Evolutionary conservation across 2,797 vertebrate species (phyloP), one percentile per base, ranked within the genome.

Genomic region (Molothrus ater): DNA sequence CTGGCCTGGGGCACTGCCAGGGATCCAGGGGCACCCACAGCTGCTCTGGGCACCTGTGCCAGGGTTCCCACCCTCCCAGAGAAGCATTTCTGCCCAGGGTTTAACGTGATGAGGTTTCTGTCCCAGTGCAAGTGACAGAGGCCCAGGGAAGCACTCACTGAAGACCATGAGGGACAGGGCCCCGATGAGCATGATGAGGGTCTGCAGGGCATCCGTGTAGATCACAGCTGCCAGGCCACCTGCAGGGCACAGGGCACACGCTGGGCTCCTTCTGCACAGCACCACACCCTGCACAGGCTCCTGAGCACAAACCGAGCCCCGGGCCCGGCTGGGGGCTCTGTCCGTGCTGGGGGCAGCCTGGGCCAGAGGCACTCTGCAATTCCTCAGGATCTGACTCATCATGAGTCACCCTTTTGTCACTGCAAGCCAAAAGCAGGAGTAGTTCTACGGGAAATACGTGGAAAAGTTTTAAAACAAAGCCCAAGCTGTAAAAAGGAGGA

Each of bases 151-250:
- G 20, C 90, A 99, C 99, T 98, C 97, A 99, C 99, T 99, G 96
- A 99, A 99, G 86, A 95, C 98, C 99, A 99, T 99, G 90, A 99
- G 98, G 38, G 94, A 98, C 57, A 99, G 76, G 0, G 99, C 99
- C 43, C 99, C 99, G 1, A 93, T 38, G 45, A 99, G 97, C 99
- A 99, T 99, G 97, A 99, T 98, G 34, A 97, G 79, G 1, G 99
- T 99, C 95, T 99, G 99, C 82, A 98, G 98, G 1, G 99, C 98
- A 5, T 99, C 99, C 0, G 99, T 99, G 97, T 99, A 99, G 92
- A 99, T 99, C 32, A 99, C 99, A 1, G 99, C 99, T 17, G 99
- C 99, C 96, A 99, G 98, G 76, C 99, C 99, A 89, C 99, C 99
- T 99, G 91, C 25, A 28, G 45, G 29, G 88, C 78, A 93, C 17